These are phyloP conservation scores for Oncorhynchus tshawytscha DNA, from an alignment of 2,113 vertebrate genomes.

Conservation along the genomic window DNA sequence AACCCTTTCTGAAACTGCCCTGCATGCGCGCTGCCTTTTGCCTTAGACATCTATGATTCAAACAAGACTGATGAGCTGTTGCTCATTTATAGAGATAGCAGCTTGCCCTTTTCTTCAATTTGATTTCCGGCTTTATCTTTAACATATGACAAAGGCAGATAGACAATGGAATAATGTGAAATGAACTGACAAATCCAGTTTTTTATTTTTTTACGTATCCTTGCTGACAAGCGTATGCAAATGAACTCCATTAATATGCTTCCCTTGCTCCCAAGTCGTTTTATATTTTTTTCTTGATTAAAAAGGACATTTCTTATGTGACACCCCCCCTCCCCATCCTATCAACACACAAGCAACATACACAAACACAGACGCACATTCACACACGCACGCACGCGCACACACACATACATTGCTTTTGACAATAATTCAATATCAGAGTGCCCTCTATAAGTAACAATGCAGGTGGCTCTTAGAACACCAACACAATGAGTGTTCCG, in stretches of 20 bases:
- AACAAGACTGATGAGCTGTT: slow-evolving; percentile 79
- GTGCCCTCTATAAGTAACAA: slow-evolving; percentile 59
- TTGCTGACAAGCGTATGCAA: slow-evolving; percentile 79
- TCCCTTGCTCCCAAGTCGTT: slow-evolving; percentile 78
- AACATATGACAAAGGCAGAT: slow-evolving; percentile 80
- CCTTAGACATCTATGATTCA: slow-evolving; percentile 80
- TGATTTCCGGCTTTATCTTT: slow-evolving; percentile 80
- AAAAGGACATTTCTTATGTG: slow-evolving; percentile 80
- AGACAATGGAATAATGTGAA: slow-evolving; percentile 80
- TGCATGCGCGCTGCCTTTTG: slow-evolving; percentile 67
- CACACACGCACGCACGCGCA: slow-evolving; percentile 2
- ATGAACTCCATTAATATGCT: slow-evolving; percentile 80
- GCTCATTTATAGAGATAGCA: slow-evolving; percentile 81
- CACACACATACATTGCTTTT: slow-evolving; percentile 48
- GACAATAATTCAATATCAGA: slow-evolving; percentile 63
- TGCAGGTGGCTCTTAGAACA: slow-evolving; percentile 43
- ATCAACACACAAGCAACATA: slow-evolving; percentile 48
- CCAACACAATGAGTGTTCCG: slow-evolving; percentile 40
- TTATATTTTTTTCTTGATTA: slow-evolving; percentile 78
- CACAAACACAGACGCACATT: slow-evolving; percentile 7
- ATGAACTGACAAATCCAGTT: slow-evolving; percentile 80
- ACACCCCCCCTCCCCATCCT: slow-evolving; percentile 63
- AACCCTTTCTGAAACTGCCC: slow-evolving; percentile 71
- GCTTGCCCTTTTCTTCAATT: slow-evolving; percentile 81
- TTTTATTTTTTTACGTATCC: slow-evolving; percentile 71